phyloP scores from a whole-genome alignment of 2,888 invertebrate species.

The Chromoteleia sp. region DNA sequence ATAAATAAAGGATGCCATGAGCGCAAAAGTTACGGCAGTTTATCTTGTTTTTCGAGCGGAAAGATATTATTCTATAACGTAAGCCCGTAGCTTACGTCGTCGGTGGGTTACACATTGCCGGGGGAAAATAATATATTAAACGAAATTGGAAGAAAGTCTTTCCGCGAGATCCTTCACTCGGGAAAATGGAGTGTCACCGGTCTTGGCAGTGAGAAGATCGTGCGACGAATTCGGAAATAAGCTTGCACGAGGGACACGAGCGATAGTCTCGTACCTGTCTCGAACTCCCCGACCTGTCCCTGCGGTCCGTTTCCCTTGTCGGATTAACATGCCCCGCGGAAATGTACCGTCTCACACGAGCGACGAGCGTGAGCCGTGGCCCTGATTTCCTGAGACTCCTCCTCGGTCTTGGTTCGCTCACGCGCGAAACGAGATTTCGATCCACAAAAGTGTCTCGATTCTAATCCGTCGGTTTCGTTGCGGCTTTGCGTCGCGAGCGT shows the following conservation, averaged over 20 bases:
- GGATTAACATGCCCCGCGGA: constrained; percentile 72
- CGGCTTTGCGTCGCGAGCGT: constrained; percentile 15
- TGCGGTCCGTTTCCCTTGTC: constrained; percentile 69
- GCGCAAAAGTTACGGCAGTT: constrained; percentile 60
- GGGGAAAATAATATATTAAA: constrained; percentile 68
- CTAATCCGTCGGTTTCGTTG: constrained; percentile 57
- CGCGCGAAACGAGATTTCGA: constrained; percentile 75
- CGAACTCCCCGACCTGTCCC: constrained; percentile 53
- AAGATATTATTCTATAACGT: constrained; percentile 66
- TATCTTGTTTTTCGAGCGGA: constrained; percentile 62
- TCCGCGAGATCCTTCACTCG: constrained; percentile 68
- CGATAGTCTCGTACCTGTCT: constrained; percentile 64
- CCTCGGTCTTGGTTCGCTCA: constrained; percentile 67
- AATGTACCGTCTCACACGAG: constrained; percentile 59
- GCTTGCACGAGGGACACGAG: constrained; percentile 52
- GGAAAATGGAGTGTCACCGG: constrained; percentile 70
- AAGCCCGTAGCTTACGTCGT: constrained; percentile 64
- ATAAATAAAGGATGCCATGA: too few species aligned
- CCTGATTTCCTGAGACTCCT: constrained; percentile 60
- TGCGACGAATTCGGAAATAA: constrained; percentile 68
- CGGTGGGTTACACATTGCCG: constrained; percentile 65
- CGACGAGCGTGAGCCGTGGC: constrained; percentile 17
- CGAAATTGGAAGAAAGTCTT: constrained; percentile 68
- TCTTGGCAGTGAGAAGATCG: constrained; percentile 68
- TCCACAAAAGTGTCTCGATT: constrained; percentile 64